Evolutionary conservation across 2,797 vertebrate genomes (phyloP).

Genomic region (Phalanger gymnotis): DNA sequence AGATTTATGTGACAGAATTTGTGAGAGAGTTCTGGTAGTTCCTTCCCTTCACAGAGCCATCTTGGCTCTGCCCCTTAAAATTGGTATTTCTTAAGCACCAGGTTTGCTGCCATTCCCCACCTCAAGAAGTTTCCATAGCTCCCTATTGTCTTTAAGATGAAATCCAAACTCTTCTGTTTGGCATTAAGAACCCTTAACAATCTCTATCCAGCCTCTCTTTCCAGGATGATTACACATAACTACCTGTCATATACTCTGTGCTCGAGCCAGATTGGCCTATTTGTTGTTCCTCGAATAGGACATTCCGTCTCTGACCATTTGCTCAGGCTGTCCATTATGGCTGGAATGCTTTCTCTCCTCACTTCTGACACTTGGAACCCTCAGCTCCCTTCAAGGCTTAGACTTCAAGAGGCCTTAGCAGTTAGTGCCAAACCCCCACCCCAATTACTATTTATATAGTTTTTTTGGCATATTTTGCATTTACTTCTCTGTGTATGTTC

Average conservation of each 20-base stretch:
- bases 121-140: background rate
- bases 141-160: background rate
- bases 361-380: background rate
- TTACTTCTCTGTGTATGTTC: background rate
- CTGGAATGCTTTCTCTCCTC: background rate
- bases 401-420: background rate
- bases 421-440: background rate
- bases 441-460: background rate
- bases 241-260: background rate
- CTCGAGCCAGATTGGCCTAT: background rate
- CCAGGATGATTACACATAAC: background rate
- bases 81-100: background rate
- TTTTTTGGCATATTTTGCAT: background rate
- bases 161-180: background rate
- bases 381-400: background rate
- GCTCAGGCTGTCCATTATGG: background rate
- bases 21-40: no score
- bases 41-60: no score
- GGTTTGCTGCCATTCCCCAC: background rate
- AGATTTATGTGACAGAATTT: no score
- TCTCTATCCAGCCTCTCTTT: background rate
- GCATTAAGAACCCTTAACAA: background rate
- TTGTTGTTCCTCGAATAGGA: background rate
- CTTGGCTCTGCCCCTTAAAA: no score
- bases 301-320: background rate